A percentile compares a stretch with the other conserved stretches of the same genome.
Evolutionary conservation across 1,140 invertebrate genomes (phyloP).

Genomic region (Drosophila leontia): DNA sequence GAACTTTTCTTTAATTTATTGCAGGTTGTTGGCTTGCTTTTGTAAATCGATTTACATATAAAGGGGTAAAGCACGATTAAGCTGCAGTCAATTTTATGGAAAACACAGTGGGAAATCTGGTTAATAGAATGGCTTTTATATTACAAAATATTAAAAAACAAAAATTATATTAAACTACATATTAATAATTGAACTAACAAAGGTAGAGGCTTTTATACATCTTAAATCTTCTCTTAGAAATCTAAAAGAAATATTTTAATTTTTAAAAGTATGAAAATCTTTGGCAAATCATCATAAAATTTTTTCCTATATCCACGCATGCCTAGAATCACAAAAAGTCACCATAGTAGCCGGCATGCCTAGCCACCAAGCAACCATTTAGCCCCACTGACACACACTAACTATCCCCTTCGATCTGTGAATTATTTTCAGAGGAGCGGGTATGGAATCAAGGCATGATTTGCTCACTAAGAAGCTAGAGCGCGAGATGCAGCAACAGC

Average conservation of each 20-base stretch:
- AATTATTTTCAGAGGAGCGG: constrained; percentile 83
- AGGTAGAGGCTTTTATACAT: neutral
- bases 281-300: neutral
- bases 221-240: neutral
- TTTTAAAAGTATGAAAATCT: neutral
- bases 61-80: neutral
- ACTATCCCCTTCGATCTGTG: constrained; percentile 7
- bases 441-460: constrained; percentile 85
- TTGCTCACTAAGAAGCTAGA: constrained; percentile 84
- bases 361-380: constrained; percentile 8
- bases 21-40: constrained; percentile 53
- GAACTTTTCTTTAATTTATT: constrained; percentile 20
- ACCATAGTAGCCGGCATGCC: constrained; percentile 24
- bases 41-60: constrained; percentile 67
- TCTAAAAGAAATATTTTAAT: too few relatives aligned
- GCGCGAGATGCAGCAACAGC: constrained; percentile 78
- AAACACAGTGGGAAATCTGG: neutral
- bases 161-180: neutral
- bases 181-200: too few relatives aligned
- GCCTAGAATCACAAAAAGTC: constrained; percentile 6
- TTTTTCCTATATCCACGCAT: neutral
- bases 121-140: neutral
- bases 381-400: constrained; percentile 11
- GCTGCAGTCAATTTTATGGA: neutral
- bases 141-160: neutral